A percentile compares a stretch with the other conserved stretches of the same genome.
Evolutionary conservation across 2,888 invertebrate genomes (phyloP).

Genomic region (Biston stratarius): DNA sequence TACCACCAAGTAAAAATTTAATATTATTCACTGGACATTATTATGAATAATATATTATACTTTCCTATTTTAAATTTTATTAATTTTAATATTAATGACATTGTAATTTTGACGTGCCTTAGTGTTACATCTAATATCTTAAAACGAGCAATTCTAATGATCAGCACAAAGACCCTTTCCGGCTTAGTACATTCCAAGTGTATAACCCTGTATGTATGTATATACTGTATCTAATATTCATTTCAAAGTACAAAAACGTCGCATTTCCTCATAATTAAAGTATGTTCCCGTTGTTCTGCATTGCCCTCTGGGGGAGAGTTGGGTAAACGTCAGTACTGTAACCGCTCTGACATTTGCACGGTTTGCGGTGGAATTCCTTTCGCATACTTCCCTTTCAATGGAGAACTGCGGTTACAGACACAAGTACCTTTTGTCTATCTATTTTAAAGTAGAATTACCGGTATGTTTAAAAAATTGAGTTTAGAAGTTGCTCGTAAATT

Average conservation of each 20-base stretch:
- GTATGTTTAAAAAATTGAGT: background rate
- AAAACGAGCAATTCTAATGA: no score
- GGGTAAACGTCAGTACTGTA: conserved; percentile 22
- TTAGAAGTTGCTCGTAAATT: no score
- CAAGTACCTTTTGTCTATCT: conserved; percentile 17
- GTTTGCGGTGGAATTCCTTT: conserved; percentile 38
- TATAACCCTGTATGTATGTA: no score
- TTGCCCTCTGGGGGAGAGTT: conserved; percentile 27
- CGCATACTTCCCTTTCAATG: conserved; percentile 30
- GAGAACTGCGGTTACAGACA: conserved; percentile 23
- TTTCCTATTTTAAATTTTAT: no score
- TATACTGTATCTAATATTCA: background rate
- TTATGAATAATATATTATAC: no score
- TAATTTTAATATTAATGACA: no score
- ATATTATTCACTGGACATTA: no score
- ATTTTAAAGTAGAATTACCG: conserved; percentile 14
- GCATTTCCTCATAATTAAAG: conserved; percentile 31
- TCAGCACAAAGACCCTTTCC: no score
- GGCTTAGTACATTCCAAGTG: no score
- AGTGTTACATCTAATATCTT: no score
- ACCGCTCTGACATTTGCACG: conserved; percentile 37
- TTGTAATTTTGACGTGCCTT: no score
- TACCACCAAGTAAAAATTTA: no score
- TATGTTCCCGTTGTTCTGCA: conserved; percentile 26
- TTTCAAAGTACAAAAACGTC: conserved; percentile 17